Conservation (phyloP, 1,140 invertebrate species). For the Manduca sexta region DNA sequence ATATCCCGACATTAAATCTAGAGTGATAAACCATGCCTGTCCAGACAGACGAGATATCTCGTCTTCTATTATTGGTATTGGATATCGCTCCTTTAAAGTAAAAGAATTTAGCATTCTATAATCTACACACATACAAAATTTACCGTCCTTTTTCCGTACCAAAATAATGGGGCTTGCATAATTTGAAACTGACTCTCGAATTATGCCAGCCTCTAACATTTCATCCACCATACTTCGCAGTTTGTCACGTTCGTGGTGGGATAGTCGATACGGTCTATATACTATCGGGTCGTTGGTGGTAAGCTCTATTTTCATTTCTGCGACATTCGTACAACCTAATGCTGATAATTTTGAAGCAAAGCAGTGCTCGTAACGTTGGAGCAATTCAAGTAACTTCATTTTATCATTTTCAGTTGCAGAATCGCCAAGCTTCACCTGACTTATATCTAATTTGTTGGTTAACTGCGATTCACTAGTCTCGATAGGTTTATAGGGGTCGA, state of each 20-base stretch:
- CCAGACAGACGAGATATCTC: constrained; percentile 14
- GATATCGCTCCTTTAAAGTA: constrained; percentile 22
- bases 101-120: constrained; percentile 16
- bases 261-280: constrained; percentile 25
- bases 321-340: constrained; percentile 21
- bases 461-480: too few species aligned
- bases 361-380: constrained; percentile 10
- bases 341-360: constrained; percentile 19
- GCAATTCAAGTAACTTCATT: too few species aligned
- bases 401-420: too few species aligned
- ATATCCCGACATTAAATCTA: too few species aligned
- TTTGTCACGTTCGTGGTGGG: constrained; percentile 11
- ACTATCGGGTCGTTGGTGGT: constrained; percentile 19
- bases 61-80: constrained; percentile 21
- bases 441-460: too few species aligned
- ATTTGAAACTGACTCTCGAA: constrained; percentile 14
- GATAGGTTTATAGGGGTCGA: too few species aligned
- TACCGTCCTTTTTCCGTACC: constrained; percentile 12
- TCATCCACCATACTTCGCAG: constrained; percentile 20
- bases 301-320: constrained; percentile 29
- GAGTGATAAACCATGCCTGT: too few species aligned
- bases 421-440: too few species aligned
- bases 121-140: constrained; percentile 14
- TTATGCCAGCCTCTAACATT: constrained; percentile 21
- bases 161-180: constrained; percentile 15